phyloP scores from a whole-genome alignment of 2,797 vertebrate genomes.

The Anomalospiza imberbis region DNA sequence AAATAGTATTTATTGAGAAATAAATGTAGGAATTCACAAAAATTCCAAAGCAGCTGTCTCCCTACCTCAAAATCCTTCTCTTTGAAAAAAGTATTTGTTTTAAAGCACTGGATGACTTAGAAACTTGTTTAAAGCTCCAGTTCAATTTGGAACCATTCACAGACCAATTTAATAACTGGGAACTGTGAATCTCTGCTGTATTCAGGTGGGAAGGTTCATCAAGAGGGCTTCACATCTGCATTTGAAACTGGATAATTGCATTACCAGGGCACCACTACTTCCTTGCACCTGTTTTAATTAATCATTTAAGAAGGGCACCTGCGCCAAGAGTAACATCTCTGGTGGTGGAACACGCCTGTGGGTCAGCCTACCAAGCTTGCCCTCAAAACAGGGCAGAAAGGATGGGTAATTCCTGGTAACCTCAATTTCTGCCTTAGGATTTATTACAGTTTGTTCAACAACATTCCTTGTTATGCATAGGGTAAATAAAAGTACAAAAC shows the following conservation, averaged over 20 bases:
- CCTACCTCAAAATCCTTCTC: neutral
- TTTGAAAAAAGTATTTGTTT: neutral
- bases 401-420: neutral
- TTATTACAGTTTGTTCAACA: neutral
- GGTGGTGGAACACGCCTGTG: neutral
- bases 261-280: neutral
- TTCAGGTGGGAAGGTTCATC: slow-evolving; percentile 61
- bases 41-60: neutral
- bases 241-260: slow-evolving; percentile 47
- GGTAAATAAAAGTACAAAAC: neutral
- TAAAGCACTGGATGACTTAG: slow-evolving; percentile 17
- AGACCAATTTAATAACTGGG: slow-evolving; percentile 51
- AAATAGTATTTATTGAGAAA: neutral
- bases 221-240: slow-evolving; percentile 30
- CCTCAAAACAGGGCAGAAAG: neutral
- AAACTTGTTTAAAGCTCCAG: slow-evolving; percentile 42
- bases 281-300: slow-evolving; percentile 22
- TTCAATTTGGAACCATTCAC: slow-evolving; percentile 53
- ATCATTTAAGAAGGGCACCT: neutral
- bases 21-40: neutral
- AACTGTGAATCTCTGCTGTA: slow-evolving; percentile 27
- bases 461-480: neutral
- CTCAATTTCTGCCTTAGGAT: neutral
- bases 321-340: neutral
- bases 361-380: neutral